Percentiles rank a stretch among this genome's conserved stretches.
phyloP scores from a whole-genome alignment of 2,113 vertebrate species.

The Dromaius novaehollandiae region DNA sequence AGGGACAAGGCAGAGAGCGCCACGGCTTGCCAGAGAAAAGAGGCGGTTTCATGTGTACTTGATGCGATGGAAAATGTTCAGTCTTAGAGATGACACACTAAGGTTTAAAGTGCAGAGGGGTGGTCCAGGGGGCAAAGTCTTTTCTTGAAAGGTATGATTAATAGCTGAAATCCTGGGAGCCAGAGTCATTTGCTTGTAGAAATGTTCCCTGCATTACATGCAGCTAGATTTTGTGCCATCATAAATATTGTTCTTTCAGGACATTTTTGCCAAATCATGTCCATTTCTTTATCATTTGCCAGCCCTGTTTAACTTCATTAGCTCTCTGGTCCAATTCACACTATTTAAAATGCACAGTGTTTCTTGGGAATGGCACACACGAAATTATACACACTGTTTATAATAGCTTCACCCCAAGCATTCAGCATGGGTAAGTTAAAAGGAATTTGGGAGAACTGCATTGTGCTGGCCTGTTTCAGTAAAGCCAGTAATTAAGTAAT shows the following conservation, averaged over 20 bases:
- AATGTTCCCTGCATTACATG: not conserved
- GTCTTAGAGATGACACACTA: not conserved
- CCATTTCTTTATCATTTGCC: constrained; percentile 50
- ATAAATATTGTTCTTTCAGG: constrained; percentile 58
- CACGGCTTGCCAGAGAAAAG: not conserved
- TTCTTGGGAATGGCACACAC: constrained; percentile 16
- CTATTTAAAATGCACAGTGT: constrained; percentile 24
- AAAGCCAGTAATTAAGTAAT: constrained; percentile 18
- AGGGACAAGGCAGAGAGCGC: not conserved
- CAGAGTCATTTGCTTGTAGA: not conserved
- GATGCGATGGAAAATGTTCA: not conserved
- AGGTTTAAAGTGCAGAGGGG: not conserved
- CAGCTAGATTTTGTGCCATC: constrained; percentile 27
- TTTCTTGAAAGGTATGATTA: not conserved
- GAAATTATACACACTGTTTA: constrained; percentile 6
- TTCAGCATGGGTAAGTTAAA: constrained; percentile 9
- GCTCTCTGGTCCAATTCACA: not conserved
- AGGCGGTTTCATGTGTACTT: not conserved
- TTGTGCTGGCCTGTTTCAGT: constrained; percentile 44
- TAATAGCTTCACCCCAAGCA: constrained; percentile 2
- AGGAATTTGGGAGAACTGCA: constrained; percentile 25
- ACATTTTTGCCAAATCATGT: constrained; percentile 35
- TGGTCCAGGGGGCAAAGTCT: not conserved
- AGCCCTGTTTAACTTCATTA: constrained; percentile 10
- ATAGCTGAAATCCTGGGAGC: not conserved